These are phyloP conservation scores for Poicephalus meyeri DNA, from an alignment of 2,113 vertebrate species.

Conservation along the genomic window DNA sequence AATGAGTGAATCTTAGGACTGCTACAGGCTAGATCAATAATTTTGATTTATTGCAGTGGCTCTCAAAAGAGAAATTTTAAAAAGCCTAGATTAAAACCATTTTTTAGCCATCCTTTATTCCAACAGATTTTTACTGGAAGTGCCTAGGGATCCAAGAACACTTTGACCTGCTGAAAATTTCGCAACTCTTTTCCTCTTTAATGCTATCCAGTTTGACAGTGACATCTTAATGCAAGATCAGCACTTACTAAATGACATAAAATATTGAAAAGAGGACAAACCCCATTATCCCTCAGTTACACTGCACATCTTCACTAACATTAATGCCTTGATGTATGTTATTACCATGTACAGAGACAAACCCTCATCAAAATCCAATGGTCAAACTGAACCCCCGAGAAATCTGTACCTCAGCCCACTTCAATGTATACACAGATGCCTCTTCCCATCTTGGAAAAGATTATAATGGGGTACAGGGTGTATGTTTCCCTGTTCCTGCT, in stretches of 20 bases:
- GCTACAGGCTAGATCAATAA: conserved; percentile 55
- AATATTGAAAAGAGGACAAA: background rate
- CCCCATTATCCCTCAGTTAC: background rate
- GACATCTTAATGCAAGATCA: conserved; percentile 57
- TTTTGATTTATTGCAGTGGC: conserved; percentile 38
- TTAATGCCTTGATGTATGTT: too few species aligned
- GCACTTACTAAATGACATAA: conserved; percentile 32
- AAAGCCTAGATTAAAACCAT: conserved; percentile 48
- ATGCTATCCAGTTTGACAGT: conserved; percentile 21
- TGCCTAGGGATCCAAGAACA: conserved; percentile 3
- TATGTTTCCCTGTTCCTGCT: background rate
- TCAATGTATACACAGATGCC: background rate
- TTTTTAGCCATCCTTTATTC: conserved; percentile 61
- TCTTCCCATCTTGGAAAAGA: background rate
- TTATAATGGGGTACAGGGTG: too few species aligned
- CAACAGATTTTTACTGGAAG: conserved; percentile 35
- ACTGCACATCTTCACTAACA: background rate
- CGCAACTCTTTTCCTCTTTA: conserved; percentile 8
- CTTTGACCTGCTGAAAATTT: conserved; percentile 23
- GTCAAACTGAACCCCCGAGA: background rate
- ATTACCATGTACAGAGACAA: background rate
- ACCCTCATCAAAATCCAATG: background rate
- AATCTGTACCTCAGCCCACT: background rate
- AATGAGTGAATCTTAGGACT: conserved; percentile 6
- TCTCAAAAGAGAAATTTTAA: conserved; percentile 64